Base-by-base conservation (phyloP, 2,113 vertebrate species). In the Anas platyrhynchos region DNA sequence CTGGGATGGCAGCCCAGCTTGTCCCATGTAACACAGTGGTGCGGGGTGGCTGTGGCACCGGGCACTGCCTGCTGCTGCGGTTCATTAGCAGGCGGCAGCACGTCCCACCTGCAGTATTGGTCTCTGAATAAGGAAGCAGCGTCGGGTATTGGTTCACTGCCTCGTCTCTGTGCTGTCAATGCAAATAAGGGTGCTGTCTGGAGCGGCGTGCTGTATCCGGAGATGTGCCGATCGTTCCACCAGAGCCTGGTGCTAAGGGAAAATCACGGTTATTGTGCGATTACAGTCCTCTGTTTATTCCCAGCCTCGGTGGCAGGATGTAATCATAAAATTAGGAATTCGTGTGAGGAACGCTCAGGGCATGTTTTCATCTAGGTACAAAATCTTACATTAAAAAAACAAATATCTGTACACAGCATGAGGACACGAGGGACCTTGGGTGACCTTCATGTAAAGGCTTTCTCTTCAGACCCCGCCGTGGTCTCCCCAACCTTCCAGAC, bases 151-250 rank as follows among this genome's bases (percentile, higher is more conserved):
- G 83, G 74, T 67, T 82, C 67, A 17, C 61, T 21, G 54, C 93
- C 68, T 67, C 65, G 29, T 71, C 66, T 86, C 65, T 52, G 44
- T 72, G 68, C 86, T 94, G 78, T 48, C 23, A n/a, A 66, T n/a
- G 55, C 61, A 21, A 74, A 31, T 18, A 36, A 81, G 75, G 80
- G 48, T 2, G 6, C 0, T 1, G 55, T 50, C 66, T 48, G 68
- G 32, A 14, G 27, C 16, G 43, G 38, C 38, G 68, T 0, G 2
- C 2, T 36, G 0, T 10, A 1, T 32, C 21, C 7, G 59, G 74
- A 27, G 68, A 29, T 13, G 10, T 15, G 25, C 38, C 18, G 6
- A 23, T 85, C 43, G 41, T 66, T 86, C 66, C 12, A 32, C 71
- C n/a, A 15, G 71, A 15, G 34, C 27, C 61, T 80, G 34, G 8